Conservation (phyloP, 2,113 vertebrate species). For the Variabilichromis moorii region DNA sequence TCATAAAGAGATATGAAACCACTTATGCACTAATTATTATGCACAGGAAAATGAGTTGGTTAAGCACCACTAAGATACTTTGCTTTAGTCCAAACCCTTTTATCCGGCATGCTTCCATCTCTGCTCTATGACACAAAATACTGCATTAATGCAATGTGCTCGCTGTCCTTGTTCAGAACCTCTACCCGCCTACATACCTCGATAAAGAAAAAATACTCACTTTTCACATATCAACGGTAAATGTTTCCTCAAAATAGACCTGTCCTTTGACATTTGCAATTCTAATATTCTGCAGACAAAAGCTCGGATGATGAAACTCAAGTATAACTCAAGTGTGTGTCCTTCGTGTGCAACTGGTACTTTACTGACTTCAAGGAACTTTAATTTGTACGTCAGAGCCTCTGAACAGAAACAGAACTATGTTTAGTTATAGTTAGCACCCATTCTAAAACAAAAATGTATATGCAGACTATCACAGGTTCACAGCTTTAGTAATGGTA, state of each 20-base stretch:
- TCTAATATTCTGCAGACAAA: not conserved
- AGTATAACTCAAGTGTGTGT: not conserved
- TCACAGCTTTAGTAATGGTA: not conserved
- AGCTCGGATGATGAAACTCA: not conserved
- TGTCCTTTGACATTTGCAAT: not conserved
- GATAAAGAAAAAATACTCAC: not conserved
- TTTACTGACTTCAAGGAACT: not conserved
- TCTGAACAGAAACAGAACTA: not conserved
- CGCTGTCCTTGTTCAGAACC: not conserved
- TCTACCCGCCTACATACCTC: not conserved
- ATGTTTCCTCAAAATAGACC: not conserved
- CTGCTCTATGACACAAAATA: slow-evolving; percentile 5
- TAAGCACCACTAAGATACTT: slow-evolving; percentile 1
- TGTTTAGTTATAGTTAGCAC: not conserved
- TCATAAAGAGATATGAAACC: slow-evolving; percentile 22
- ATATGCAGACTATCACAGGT: not conserved
- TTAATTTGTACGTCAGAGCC: not conserved
- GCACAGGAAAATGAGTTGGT: slow-evolving; percentile 2
- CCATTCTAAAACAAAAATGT: not conserved
- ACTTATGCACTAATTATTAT: slow-evolving; percentile 24
- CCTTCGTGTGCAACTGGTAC: not conserved
- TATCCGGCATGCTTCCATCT: slow-evolving; percentile 16
- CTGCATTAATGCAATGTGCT: slow-evolving; percentile 3
- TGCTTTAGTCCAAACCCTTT: slow-evolving; percentile 10
- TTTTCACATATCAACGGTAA: not conserved